Percentiles rank a stretch among this genome's conserved stretches.
These are phyloP conservation scores for Atta colombica DNA, from an alignment of 1,140 invertebrate species.

Conservation along the genomic window DNA sequence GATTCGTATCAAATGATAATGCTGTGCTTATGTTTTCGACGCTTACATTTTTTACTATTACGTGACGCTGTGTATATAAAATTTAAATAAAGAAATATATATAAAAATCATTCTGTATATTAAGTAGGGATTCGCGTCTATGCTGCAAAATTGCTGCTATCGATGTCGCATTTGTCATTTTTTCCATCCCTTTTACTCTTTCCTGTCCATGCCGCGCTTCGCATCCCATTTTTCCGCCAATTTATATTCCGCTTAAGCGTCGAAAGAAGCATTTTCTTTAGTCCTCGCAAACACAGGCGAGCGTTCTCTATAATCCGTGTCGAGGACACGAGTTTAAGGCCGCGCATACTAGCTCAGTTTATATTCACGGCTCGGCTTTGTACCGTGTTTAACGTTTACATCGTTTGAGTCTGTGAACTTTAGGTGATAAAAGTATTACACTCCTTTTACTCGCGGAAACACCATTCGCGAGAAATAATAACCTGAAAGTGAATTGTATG, in stretches of 20 bases:
- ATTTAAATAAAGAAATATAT: conserved; percentile 53
- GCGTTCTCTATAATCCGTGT: conserved; percentile 41
- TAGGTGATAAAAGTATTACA: conserved; percentile 10
- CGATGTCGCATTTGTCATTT: conserved; percentile 45
- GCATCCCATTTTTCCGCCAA: conserved; percentile 35
- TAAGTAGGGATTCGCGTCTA: conserved; percentile 23
- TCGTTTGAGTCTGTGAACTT: conserved; percentile 1
- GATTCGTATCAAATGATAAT: conserved; percentile 33
- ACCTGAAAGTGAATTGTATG: background rate
- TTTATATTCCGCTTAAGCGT: conserved; percentile 63
- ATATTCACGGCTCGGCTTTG: conserved; percentile 17
- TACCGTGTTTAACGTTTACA: conserved; percentile 27
- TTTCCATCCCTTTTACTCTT: background rate
- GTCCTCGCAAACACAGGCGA: conserved; percentile 27
- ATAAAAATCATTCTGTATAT: too few species aligned
- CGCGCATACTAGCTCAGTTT: conserved; percentile 15
- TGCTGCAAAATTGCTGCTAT: conserved; percentile 7
- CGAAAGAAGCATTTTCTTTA: conserved; percentile 46
- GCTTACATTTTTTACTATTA: conserved; percentile 31
- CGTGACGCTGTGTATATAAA: conserved; percentile 52
- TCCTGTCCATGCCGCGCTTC: background rate
- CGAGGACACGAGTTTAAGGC: conserved; percentile 21
- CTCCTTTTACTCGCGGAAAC: background rate
- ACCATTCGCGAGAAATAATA: conserved; percentile 34
- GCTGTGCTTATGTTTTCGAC: background rate